Base-by-base conservation (phyloP, 2,797 vertebrate genomes). In the Streptopelia turtur region DNA sequence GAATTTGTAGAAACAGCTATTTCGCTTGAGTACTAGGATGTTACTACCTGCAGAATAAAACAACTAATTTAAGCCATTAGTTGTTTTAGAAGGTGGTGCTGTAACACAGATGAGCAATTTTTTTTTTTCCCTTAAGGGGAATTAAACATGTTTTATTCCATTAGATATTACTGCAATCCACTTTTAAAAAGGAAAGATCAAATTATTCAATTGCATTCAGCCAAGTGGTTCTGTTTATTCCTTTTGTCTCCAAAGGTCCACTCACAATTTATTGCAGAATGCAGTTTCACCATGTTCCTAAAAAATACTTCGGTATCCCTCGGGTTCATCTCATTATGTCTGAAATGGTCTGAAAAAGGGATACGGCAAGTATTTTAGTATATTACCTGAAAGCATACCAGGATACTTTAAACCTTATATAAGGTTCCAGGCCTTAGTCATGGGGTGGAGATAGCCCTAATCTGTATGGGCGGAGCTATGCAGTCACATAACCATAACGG, bases 351-450 rank as follows among this genome's bases (percentile, higher is more conserved):
- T 76, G 50, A 52, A 83, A 75, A 77, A 25, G 17, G 5, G 7
- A 45, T 31, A 80, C 60, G 74, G 28, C 39, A 74, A 43, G 16
- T 33, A 43, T 70, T 80, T 89, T 30, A 33, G 39, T 39, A 30
- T 25, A 50, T 61, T 60, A 71, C 13, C 55, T 39, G 57, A 39
- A 83, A 83, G 25, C 31, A 28, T 15, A 47, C 1, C 7, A 50
- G 60, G 41, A 74, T 47, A 60, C 27, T 90, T 81, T 17, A 83
- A 78, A 71, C 41, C 41, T 71, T 35, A 22, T 50, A 90, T 71
- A 30, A 31, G 88, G 31, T 78, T 91, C 20, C 59, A 78, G 69
- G 27, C 83, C 77, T 94, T 72, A 95, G 93, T 93, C 91, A 91
- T 57, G 57, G 89, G 79, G 87, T 78, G 79, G 71, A 66, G 91